Conservation (phyloP, 1,140 invertebrate species). For the Drosophila pruinosa region DNA sequence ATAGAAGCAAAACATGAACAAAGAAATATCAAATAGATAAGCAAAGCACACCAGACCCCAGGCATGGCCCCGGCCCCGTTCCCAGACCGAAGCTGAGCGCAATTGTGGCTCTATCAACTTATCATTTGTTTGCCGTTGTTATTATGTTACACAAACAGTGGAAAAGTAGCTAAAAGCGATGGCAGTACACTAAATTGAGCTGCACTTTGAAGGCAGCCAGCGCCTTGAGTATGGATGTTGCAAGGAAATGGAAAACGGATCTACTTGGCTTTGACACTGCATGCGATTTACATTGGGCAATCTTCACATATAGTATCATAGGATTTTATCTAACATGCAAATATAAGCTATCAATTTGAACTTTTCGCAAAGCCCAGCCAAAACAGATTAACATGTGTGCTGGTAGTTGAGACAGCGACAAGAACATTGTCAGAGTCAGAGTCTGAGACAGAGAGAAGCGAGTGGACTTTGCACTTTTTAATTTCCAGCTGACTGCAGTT, state of each 20-base stretch:
- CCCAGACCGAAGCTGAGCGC: background rate
- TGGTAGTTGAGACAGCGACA: background rate
- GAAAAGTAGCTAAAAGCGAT: conserved; percentile 26
- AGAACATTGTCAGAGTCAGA: background rate
- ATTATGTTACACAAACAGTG: conserved; percentile 77
- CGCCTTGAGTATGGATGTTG: background rate
- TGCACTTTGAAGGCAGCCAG: background rate
- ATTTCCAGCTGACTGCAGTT: conserved; percentile 68
- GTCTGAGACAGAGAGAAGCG: conserved; percentile 10
- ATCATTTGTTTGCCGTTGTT: conserved; percentile 80
- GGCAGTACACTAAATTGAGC: background rate
- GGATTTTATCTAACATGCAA: conserved; percentile 63
- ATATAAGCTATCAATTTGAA: conserved; percentile 78
- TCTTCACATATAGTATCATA: conserved; percentile 61
- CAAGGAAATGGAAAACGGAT: conserved; percentile 47
- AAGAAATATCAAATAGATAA: conserved; percentile 72
- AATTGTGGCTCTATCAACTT: conserved; percentile 76
- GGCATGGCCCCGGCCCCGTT: background rate
- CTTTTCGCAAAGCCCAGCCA: conserved; percentile 56
- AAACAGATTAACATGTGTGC: conserved; percentile 63
- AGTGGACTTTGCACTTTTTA: conserved; percentile 63
- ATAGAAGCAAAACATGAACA: conserved; percentile 32
- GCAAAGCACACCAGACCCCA: conserved; percentile 15
- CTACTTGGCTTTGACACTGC: conserved; percentile 39
- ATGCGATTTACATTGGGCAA: conserved; percentile 70